These are phyloP conservation scores for Sarotherodon lohbergeri DNA, from an alignment of 2,113 vertebrate genomes.

Conservation along the genomic window DNA sequence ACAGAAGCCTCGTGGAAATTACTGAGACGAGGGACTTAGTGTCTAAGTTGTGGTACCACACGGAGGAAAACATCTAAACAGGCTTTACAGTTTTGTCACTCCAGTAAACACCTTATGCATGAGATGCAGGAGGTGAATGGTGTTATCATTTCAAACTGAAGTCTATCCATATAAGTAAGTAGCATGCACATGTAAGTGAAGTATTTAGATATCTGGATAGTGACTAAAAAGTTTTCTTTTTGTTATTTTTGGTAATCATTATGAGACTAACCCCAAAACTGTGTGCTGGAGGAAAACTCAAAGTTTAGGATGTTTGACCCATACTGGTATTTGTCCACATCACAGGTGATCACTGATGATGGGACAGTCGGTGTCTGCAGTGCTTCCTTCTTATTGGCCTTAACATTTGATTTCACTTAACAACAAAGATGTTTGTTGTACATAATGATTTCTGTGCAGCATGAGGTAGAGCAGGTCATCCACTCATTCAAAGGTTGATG, in stretches of 20 bases:
- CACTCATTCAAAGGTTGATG: not conserved
- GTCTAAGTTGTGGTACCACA: not conserved
- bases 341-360: not conserved
- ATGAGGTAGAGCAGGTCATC: not conserved
- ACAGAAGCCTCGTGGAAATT: not conserved
- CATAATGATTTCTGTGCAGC: not conserved
- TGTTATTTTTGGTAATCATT: not conserved
- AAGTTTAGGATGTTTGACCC: not conserved
- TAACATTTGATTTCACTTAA: not conserved
- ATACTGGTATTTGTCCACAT: not conserved
- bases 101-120: not conserved
- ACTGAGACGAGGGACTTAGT: not conserved
- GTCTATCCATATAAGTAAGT: not conserved
- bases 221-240: not conserved
- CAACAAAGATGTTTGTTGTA: not conserved
- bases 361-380: not conserved
- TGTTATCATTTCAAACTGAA: not conserved
- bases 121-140: not conserved
- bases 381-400: not conserved
- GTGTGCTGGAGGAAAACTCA: not conserved
- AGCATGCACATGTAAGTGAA: not conserved
- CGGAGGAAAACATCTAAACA: not conserved
- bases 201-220: not conserved
- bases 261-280: not conserved
- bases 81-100: not conserved